phyloP scores from a whole-genome alignment of 53 echinoderm and acorn worm species.

The Stichopus horrens region DNA sequence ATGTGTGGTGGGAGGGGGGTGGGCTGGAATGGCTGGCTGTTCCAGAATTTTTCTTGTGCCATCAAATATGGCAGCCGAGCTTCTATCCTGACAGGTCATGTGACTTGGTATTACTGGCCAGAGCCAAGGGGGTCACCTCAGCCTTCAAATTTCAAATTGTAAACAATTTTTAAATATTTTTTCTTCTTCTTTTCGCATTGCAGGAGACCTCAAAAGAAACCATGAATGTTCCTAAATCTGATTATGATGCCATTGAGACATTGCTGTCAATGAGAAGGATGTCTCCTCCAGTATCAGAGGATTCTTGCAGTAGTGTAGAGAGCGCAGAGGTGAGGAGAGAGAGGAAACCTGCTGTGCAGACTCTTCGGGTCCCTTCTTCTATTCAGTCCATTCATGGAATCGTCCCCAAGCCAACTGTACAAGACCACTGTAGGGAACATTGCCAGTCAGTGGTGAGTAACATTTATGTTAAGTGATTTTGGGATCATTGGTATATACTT shows the following conservation, averaged over 20 bases:
- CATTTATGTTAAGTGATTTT: no score
- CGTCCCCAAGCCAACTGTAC: neutral
- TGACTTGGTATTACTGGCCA: no score
- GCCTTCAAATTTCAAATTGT: no score
- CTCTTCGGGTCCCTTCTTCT: neutral
- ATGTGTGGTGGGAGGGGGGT: no score
- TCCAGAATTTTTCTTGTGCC: no score
- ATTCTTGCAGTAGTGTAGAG: neutral
- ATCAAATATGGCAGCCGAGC: no score
- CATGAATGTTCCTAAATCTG: slow-evolving; percentile 64
- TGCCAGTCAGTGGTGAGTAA: neutral
- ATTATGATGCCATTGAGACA: slow-evolving; percentile 87
- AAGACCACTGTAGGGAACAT: neutral
- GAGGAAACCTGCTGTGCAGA: neutral
- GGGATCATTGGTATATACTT: no score
- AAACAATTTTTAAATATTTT: neutral
- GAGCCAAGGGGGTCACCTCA: no score
- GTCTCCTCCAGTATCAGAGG: slow-evolving; percentile 48
- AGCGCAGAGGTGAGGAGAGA: neutral
- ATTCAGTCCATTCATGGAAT: neutral
- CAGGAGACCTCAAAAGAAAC: slow-evolving; percentile 7
- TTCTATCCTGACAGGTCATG: no score
- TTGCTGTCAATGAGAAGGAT: slow-evolving; percentile 78
- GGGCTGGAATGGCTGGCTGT: no score
- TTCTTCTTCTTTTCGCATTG: neutral